Base-by-base conservation (phyloP, 2,888 invertebrate species). In the Anthoptus insignis region DNA sequence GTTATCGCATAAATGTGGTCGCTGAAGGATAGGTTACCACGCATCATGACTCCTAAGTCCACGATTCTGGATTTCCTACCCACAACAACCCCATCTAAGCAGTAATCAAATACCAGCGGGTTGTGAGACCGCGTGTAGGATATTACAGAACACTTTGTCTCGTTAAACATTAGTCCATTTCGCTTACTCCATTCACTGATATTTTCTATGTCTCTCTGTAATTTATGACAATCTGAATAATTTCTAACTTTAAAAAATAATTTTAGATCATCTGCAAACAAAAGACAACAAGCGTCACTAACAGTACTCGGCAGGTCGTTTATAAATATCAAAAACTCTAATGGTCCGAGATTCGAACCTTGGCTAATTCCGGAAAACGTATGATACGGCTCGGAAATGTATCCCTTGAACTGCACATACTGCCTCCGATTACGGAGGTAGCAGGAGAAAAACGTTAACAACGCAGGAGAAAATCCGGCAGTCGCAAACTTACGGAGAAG, bases 191-290 rank as follows among this genome's bases (percentile, higher is more conserved):
- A 57, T 3, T 57, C 11, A 0, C 0, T 5, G 2, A 57, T 29
- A 57, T n/a, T 57, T 3, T 57, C 14, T 5, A 47, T 47, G 32
- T 47, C 47, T n/a, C 9, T 32, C 6, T 58, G 58, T 3, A 58
- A 13, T 27, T 22, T 1, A 6, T 42, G 2, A 29, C 56, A 56
- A 9, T 56, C 42, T 5, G 56, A 7, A 11, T 22, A 0, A 16
- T 13, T 16, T 8, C 6, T 16, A 9, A 56, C 16, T 16, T 13
- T 9, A 7, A 39, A 16, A 21, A 56, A 56, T 9, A 56, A 42
- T 47, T 21, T 45, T 11, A 47, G 22, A n/a, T 58, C 58, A 34
- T 47, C 47, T 32, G 58, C 58, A 58, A 58, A 58, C 11, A 58
- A 58, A 13, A 58, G 13, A 22, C 47, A 34, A 9, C 19, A 27